Evolutionary conservation across 1,140 invertebrate genomes (phyloP).

Genomic region (Bactericera cockerelli): DNA sequence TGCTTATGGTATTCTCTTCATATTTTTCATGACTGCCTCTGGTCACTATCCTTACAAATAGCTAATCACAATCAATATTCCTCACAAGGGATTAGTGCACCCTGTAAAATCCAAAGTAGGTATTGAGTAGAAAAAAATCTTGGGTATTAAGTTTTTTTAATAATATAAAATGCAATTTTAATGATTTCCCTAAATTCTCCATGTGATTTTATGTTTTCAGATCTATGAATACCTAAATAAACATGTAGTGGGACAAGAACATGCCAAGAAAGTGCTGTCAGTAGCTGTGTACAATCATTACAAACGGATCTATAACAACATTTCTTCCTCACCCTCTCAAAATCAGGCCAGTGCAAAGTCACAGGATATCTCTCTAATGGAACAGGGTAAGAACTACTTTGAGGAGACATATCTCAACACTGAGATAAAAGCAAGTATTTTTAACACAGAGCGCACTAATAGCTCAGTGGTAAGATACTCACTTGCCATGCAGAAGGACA

Average conservation of each 20-base stretch:
- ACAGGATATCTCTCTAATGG: constrained; percentile 36
- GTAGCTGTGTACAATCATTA: constrained; percentile 99
- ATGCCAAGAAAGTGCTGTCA: constrained; percentile 95
- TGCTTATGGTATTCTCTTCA: too few relatives aligned
- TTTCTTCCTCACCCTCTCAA: constrained; percentile 38
- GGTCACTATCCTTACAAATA: too few relatives aligned
- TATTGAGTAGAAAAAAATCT: background rate
- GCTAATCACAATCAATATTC: too few relatives aligned
- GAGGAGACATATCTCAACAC: too few relatives aligned
- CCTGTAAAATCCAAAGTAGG: background rate
- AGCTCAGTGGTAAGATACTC: too few relatives aligned
- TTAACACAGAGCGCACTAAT: too few relatives aligned
- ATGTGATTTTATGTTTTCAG: constrained; percentile 30
- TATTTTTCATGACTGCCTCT: too few relatives aligned
- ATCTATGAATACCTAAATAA: constrained; percentile 91
- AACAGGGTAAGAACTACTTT: constrained; percentile 35
- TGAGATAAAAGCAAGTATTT: too few relatives aligned
- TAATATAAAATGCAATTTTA: too few relatives aligned
- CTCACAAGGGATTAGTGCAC: too few relatives aligned
- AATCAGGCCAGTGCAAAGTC: constrained; percentile 26
- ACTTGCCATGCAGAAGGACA: too few relatives aligned
- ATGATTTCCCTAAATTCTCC: background rate
- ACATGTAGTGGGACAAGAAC: constrained; percentile 94
- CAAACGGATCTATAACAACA: constrained; percentile 91
- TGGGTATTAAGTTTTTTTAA: background rate